Conservation (phyloP, 1,140 invertebrate genomes). For the Anadara kagoshimensis region DNA sequence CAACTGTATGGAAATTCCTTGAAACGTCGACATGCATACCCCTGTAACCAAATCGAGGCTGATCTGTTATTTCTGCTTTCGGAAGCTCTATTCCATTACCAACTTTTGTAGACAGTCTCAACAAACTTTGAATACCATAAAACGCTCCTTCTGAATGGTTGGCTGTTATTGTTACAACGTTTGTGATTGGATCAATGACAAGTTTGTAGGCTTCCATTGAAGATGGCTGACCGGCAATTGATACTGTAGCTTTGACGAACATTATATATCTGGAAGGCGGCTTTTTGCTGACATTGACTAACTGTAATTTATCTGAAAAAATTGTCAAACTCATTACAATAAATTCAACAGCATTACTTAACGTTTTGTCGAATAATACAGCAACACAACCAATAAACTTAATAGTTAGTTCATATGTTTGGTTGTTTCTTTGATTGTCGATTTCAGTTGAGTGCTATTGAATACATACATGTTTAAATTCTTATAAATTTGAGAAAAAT, state of each 20-base stretch:
- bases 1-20: slow-evolving; percentile 66
- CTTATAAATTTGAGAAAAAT: too few relatives aligned
- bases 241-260: slow-evolving; percentile 18
- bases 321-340: too few relatives aligned
- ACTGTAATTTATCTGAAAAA: too few relatives aligned
- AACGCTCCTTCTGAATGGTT: slow-evolving; percentile 42
- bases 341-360: too few relatives aligned
- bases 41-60: slow-evolving; percentile 62
- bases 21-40: slow-evolving; percentile 69
- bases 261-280: slow-evolving; percentile 12
- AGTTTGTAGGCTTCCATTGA: slow-evolving; percentile 48
- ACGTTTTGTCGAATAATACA: too few relatives aligned
- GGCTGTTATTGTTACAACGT: slow-evolving; percentile 39
- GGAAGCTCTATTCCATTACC: slow-evolving; percentile 29
- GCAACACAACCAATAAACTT: too few relatives aligned
- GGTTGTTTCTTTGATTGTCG: too few relatives aligned
- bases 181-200: slow-evolving; percentile 15
- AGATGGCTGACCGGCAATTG: slow-evolving; percentile 7
- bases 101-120: slow-evolving; percentile 38
- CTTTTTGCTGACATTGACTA: slow-evolving; percentile 1
- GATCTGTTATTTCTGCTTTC: slow-evolving; percentile 46
- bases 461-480: too few relatives aligned
- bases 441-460: too few relatives aligned
- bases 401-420: too few relatives aligned
- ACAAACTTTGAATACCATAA: slow-evolving; percentile 54